Evolutionary conservation across 2,797 vertebrate species (phyloP).

Genomic region (Acridotheres tristis): DNA sequence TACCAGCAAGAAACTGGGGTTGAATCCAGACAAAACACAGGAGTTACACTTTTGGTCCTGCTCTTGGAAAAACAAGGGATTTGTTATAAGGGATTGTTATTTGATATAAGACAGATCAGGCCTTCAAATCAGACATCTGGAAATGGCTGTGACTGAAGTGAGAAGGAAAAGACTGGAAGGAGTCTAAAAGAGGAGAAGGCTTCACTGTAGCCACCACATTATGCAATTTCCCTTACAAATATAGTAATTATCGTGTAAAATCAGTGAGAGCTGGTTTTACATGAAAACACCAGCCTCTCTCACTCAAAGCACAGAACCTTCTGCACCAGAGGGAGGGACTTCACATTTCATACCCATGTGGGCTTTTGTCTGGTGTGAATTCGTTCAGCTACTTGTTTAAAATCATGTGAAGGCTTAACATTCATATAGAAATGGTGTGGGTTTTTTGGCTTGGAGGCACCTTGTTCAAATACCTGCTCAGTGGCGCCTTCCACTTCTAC

Average conservation of each 20-base stretch:
- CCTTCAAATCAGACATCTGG: not conserved
- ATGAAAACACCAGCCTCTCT: not conserved
- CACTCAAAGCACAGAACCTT: not conserved
- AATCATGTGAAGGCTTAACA: not conserved
- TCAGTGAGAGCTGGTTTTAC: not conserved
- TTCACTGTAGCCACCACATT: not conserved
- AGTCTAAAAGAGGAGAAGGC: not conserved
- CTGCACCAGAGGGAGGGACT: not conserved
- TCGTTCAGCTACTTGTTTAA: not conserved
- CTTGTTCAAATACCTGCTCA: not conserved
- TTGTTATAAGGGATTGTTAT: not conserved
- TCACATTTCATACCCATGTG: not conserved
- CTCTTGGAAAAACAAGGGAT: not conserved
- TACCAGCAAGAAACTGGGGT: not conserved
- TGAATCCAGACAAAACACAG: not conserved
- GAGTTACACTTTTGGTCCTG: not conserved
- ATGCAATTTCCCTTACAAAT: not conserved
- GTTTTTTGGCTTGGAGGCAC: not conserved
- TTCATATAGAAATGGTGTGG: fast-evolving
- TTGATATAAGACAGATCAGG: not conserved
- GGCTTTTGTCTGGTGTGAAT: not conserved
- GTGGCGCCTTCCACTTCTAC: not conserved
- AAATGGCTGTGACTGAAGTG: not conserved
- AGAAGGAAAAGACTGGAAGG: not conserved
- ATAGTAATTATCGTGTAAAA: not conserved